phyloP scores from a whole-genome alignment of 2,888 invertebrate species.

The Synergus laeviventris region DNA sequence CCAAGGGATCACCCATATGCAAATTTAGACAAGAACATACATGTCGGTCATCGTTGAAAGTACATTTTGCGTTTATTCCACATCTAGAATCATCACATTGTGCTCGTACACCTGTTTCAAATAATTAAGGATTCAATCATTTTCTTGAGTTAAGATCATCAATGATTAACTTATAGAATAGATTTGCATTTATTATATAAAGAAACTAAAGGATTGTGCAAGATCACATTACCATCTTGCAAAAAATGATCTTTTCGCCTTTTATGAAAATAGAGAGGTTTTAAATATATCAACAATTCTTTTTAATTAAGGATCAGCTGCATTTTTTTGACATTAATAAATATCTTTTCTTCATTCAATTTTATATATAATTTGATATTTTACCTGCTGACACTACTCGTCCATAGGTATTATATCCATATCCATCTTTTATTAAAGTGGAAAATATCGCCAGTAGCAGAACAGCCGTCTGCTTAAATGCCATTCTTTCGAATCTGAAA shows the following conservation, averaged over 20 bases:
- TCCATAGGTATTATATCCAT: constrained; percentile 52
- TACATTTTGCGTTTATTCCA: constrained; percentile 74
- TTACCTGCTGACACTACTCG: constrained; percentile 62
- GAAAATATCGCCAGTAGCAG: constrained; percentile 55
- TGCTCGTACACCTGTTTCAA: constrained; percentile 57
- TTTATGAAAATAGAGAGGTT: background rate
- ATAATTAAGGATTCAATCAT: constrained; percentile 6
- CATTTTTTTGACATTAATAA: background rate
- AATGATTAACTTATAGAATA: background rate
- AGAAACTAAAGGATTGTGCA: background rate
- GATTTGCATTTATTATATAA: background rate
- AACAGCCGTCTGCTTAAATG: constrained; percentile 58
- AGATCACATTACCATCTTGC: background rate
- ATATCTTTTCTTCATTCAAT: background rate
- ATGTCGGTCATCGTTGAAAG: constrained; percentile 81
- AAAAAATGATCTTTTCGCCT: background rate
- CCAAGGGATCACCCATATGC: constrained; percentile 87
- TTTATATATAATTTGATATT: background rate
- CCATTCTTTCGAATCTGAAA: constrained; percentile 53
- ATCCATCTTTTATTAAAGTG: constrained; percentile 32
- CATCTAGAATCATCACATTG: constrained; percentile 71
- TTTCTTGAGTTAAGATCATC: background rate
- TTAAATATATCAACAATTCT: background rate
- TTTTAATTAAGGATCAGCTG: background rate
- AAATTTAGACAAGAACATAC: constrained; percentile 89